Evolutionary conservation across 1,140 invertebrate genomes (phyloP).

Genomic region (Drosophila truncata): DNA sequence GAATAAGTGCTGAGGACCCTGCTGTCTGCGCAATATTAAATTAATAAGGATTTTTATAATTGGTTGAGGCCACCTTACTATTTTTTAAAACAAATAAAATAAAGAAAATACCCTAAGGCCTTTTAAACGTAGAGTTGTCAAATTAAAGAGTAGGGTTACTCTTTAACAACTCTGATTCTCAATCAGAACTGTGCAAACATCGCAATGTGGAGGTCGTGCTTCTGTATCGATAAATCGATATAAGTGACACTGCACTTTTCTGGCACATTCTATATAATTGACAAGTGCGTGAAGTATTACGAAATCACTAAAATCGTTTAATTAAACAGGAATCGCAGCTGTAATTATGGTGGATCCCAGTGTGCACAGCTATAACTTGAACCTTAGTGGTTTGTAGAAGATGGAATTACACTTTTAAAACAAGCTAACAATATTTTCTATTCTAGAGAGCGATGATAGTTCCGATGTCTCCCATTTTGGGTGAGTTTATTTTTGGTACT

Average conservation of each 20-base stretch:
- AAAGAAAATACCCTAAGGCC: background rate
- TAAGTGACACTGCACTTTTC: background rate
- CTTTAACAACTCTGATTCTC: background rate
- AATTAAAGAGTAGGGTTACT: background rate
- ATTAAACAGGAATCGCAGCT: background rate
- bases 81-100: background rate
- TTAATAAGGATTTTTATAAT: constrained; percentile 7
- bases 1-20: background rate
- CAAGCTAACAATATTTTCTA: background rate
- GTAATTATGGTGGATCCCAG: constrained; percentile 10
- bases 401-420: too few relatives aligned
- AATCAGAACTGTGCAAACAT: background rate
- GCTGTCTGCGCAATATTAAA: constrained; percentile 10
- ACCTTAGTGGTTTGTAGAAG: constrained; percentile 3
- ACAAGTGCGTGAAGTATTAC: background rate
- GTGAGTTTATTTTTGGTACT: background rate
- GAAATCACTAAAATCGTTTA: background rate
- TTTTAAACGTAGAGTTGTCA: background rate
- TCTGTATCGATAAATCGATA: constrained; percentile 1
- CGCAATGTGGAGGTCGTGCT: background rate
- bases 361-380: background rate
- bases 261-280: background rate
- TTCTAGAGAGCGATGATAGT: background rate
- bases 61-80: background rate
- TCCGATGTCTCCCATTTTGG: background rate